A percentile compares a stretch with the other conserved stretches of the same genome.
phyloP scores from a whole-genome alignment of 2,113 vertebrate species.

The Corythoichthys haematopterus region DNA sequence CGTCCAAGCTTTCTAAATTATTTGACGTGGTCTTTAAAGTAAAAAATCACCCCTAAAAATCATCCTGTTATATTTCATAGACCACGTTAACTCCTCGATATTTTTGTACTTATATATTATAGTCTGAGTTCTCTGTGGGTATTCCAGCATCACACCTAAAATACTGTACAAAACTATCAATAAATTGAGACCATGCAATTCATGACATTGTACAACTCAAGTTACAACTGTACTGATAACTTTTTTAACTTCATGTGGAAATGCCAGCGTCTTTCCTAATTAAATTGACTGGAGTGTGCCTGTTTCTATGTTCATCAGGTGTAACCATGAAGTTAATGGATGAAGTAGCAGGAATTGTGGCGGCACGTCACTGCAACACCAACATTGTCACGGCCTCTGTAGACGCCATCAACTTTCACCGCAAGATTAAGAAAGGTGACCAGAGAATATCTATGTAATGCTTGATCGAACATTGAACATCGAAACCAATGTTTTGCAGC shows the following conservation, averaged over 20 bases:
- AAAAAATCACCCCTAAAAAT: slow-evolving; percentile 3
- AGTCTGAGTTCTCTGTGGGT: neutral
- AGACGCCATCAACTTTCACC: slow-evolving; percentile 92
- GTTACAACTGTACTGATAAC: neutral
- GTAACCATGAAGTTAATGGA: slow-evolving; percentile 99
- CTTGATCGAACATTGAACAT: neutral
- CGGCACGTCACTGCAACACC: slow-evolving; percentile 89
- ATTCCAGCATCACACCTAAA: neutral
- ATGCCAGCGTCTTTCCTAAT: neutral
- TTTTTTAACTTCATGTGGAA: neutral
- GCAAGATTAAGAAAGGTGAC: slow-evolving; percentile 92
- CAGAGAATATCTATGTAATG: too few species aligned
- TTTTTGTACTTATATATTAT: too few species aligned
- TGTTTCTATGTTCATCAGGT: slow-evolving; percentile 66
- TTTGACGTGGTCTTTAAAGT: slow-evolving; percentile 5
- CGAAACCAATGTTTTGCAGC: neutral
- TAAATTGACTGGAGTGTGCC: neutral
- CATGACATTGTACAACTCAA: neutral
- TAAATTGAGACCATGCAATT: neutral
- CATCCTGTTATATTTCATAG: neutral
- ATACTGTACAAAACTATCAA: neutral
- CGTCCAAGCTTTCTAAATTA: slow-evolving; percentile 5
- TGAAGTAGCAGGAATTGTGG: slow-evolving; percentile 90
- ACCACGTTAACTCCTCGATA: too few species aligned
- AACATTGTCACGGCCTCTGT: slow-evolving; percentile 93